Evolutionary conservation across 2,888 invertebrate genomes (phyloP).

Genomic region (Tipula lateralis): DNA sequence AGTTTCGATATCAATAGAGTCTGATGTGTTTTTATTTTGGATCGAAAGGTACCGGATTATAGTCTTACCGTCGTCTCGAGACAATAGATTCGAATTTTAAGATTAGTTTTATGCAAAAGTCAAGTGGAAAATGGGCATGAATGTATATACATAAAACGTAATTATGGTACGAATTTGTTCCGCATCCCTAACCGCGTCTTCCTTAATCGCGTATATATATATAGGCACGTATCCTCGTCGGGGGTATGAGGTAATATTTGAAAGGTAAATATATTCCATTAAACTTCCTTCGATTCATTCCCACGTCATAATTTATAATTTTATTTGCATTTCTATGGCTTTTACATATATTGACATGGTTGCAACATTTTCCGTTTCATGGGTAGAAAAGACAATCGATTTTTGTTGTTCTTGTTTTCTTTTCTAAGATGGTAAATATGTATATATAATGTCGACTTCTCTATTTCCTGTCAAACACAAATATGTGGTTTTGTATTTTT

Average conservation of each 20-base stretch:
- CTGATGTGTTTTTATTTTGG: background rate
- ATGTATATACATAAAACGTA: background rate
- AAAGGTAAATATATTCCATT: background rate
- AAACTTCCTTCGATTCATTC: background rate
- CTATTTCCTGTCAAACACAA: background rate
- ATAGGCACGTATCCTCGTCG: background rate
- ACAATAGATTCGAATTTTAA: background rate
- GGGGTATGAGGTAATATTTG: background rate
- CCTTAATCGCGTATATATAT: background rate
- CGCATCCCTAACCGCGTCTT: background rate
- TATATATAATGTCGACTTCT: background rate
- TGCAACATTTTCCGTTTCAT: background rate
- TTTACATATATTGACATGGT: background rate
- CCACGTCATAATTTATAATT: background rate
- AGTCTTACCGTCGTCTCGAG: background rate
- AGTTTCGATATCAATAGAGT: background rate
- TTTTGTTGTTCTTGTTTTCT: background rate
- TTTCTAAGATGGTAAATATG: background rate
- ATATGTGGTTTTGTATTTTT: background rate
- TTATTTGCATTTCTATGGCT: slow-evolving; percentile 9
- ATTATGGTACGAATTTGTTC: background rate
- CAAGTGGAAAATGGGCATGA: no score
- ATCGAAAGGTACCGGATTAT: background rate
- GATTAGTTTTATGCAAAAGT: background rate
- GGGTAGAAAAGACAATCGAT: background rate